Conservation (phyloP, 2,797 vertebrate genomes). For the Squalus acanthias region DNA sequence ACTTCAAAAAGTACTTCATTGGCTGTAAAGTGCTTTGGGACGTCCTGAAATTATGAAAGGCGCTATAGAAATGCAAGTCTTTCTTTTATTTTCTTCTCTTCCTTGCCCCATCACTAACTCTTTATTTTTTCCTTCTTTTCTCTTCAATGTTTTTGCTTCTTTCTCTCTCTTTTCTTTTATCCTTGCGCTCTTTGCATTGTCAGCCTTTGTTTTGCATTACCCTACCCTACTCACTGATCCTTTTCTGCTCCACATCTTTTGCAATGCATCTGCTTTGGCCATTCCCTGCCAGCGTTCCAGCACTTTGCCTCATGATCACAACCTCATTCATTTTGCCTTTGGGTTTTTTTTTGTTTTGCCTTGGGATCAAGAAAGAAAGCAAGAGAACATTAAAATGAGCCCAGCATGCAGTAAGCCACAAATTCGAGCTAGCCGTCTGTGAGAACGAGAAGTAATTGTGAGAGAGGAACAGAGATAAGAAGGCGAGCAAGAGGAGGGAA, state of each 20-base stretch:
- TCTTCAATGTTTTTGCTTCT: not conserved
- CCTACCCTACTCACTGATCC: not conserved
- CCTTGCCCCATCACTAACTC: not conserved
- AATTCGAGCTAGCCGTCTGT: not conserved
- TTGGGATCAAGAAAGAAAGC: not conserved
- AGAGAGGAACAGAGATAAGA: not conserved
- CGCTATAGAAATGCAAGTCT: not conserved
- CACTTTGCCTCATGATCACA: not conserved
- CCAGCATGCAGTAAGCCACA: not conserved
- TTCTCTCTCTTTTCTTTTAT: not conserved
- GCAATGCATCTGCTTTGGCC: not conserved
- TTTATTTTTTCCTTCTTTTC: not conserved
- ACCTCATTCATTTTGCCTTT: not conserved
- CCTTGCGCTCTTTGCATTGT: not conserved
- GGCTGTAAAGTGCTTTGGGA: not conserved
- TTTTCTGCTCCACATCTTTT: not conserved
- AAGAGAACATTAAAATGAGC: not conserved
- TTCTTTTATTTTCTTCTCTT: not conserved
- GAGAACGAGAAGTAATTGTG: not conserved
- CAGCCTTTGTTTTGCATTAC: not conserved
- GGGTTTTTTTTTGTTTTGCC: not conserved
- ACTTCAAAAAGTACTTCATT: not conserved
- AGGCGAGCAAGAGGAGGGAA: not conserved
- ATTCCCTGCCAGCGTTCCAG: not conserved
- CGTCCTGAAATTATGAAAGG: not conserved